phyloP scores from a whole-genome alignment of 1,140 invertebrate species.

The Goniozus legneri region DNA sequence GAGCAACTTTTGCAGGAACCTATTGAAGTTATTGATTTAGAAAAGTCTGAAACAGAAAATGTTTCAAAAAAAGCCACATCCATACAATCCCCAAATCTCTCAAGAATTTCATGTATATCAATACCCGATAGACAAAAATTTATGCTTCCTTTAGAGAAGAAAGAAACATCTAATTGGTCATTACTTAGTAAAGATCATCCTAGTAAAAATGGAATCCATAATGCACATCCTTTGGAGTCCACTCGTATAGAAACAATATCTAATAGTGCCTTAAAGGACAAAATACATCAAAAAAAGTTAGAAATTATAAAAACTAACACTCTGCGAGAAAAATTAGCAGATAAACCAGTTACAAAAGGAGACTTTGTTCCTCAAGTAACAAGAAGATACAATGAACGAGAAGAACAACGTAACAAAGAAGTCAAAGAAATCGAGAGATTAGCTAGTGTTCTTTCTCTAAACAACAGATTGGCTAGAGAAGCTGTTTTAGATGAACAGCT shows the following conservation, averaged over 20 bases:
- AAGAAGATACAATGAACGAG: slow-evolving; percentile 35
- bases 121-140: background rate
- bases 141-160: background rate
- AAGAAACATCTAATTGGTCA: background rate
- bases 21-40: slow-evolving; percentile 35
- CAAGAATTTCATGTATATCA: background rate
- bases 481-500: slow-evolving; percentile 38
- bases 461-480: slow-evolving; percentile 39
- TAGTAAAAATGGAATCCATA: background rate
- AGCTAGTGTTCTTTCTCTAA: slow-evolving; percentile 30
- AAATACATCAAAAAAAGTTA: background rate
- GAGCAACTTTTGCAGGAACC: slow-evolving; percentile 11
- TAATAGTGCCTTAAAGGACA: background rate
- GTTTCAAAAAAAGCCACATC: slow-evolving; percentile 1
- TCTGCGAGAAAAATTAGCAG: slow-evolving; percentile 36
- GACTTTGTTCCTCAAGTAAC: slow-evolving; percentile 31
- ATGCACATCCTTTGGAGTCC: background rate
- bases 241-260: slow-evolving; percentile 3
- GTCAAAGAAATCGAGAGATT: slow-evolving; percentile 35
- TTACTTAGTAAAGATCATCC: background rate
- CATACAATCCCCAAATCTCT: slow-evolving; percentile 1
- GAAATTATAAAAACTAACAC: slow-evolving; percentile 32
- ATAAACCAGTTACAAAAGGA: slow-evolving; percentile 31
- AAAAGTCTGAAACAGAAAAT: slow-evolving; percentile 14
- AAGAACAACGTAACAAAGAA: slow-evolving; percentile 31